phyloP scores from a whole-genome alignment of 2,113 vertebrate species.

The Syngnathus typhle region DNA sequence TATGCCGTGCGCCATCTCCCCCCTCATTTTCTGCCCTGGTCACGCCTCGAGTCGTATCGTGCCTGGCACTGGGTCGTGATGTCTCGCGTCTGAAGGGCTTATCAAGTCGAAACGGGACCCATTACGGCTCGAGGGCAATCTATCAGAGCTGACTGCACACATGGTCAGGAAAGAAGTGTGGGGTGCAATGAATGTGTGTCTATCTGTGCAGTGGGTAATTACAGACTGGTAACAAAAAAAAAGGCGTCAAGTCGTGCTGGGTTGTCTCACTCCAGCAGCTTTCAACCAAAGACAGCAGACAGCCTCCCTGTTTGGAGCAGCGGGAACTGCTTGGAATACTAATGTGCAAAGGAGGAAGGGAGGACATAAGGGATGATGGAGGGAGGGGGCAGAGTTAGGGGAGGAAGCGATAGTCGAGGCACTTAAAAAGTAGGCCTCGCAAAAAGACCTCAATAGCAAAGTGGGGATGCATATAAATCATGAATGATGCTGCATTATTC shows the following conservation, averaged over 20 bases:
- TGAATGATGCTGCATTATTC: background rate
- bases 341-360: conserved; percentile 37
- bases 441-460: conserved; percentile 14
- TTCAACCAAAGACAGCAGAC: conserved; percentile 46
- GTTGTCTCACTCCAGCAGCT: conserved; percentile 44
- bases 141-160: conserved; percentile 49
- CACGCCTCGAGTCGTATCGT: conserved; percentile 21
- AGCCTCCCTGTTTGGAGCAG: conserved; percentile 44
- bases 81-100: conserved; percentile 44
- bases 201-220: conserved; percentile 35
- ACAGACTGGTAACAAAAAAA: conserved; percentile 34
- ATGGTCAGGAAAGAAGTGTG: conserved; percentile 12
- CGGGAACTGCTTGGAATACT: conserved; percentile 56
- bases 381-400: conserved; percentile 4
- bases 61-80: conserved; percentile 37
- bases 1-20: background rate
- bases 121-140: conserved; percentile 54
- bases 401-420: conserved; percentile 22
- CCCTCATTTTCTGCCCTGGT: conserved; percentile 28
- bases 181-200: conserved; percentile 12
- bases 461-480: background rate
- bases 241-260: conserved; percentile 32
- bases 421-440: conserved; percentile 1
- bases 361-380: conserved; percentile 10
- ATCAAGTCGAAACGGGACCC: conserved; percentile 40